Base-by-base conservation (phyloP, 2,113 vertebrate species). In the Heliornis fulica region DNA sequence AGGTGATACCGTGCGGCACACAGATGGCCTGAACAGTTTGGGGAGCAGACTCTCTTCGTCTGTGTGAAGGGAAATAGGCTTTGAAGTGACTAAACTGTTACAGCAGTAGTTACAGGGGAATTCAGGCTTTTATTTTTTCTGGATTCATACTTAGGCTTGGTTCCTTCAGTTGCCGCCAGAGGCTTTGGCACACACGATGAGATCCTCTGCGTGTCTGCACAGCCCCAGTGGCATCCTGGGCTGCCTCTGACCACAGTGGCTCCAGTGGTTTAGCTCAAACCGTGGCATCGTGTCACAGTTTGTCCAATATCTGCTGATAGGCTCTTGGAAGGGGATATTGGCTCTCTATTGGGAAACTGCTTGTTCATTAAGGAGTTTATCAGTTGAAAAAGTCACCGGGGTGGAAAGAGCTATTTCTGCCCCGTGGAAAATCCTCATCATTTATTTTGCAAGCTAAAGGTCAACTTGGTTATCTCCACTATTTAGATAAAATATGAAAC, bases 11-110 rank as follows among this genome's bases (percentile, higher is more conserved):
- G 51, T 32, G 84, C 84, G 54, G 96, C 74, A 72, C 95, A 65
- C 97, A 98, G 96, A 93, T 97, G 96, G 94, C 86, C 94, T 4
- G 56, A 75, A 74, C 97, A 98, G 90, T 95, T 56, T 93, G 96
- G 95, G 94, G 94, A 96, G 97, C 97, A 96, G 91, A 89, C 94
- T 94, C 90, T 94, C 93, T 54, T 93, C 90, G 14, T 94, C 66
- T 94, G 43, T 91, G 89, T 54, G n/a, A 89, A 86, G 74, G 51
- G 83, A 97, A 94, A 96, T 25, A 59, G 94, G 85, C 74, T 96
- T 96, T 77, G 89, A 91, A 96, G 74, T 72, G 96, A 96, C 96
- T 91, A 34, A 95, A 81, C 65, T 93, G 90, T 95, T 92, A 13
- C 31, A 8, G 18, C 69, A 75, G 13, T 79, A 83, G 91, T 23